Percentiles rank a stretch among this genome's conserved stretches.
Conservation (phyloP, 2,797 vertebrate species). For the Pelodytes ibericus region DNA sequence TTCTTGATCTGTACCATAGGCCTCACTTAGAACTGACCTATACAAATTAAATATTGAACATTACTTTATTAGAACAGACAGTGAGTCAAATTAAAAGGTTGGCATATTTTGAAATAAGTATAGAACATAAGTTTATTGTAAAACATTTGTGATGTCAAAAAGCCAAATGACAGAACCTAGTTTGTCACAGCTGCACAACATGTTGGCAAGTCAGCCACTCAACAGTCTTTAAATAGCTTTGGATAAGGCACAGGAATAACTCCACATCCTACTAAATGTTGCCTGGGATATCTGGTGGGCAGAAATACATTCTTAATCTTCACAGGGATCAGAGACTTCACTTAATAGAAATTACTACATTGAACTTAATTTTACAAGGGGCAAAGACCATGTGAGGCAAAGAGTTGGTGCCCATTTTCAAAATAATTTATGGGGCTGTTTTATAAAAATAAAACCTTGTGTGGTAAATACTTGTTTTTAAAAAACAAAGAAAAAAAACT, state of each 20-base stretch:
- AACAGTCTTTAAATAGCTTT: constrained; percentile 49
- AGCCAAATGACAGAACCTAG: constrained; percentile 36
- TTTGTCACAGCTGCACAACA: constrained; percentile 44
- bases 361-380: constrained; percentile 5
- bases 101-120: constrained; percentile 1
- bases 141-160: constrained; percentile 38
- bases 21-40: no score
- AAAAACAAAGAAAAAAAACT: no score
- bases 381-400: background rate
- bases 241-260: constrained; percentile 50
- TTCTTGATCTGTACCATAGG: no score
- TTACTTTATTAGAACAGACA: no score
- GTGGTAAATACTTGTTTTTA: no score
- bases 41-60: no score
- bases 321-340: background rate
- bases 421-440: no score
- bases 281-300: constrained; percentile 26
- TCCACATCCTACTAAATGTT: constrained; percentile 53
- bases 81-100: no score
- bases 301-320: constrained; percentile 3
- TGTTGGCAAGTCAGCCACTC: constrained; percentile 43
- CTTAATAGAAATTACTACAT: constrained; percentile 9
- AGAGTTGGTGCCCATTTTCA: no score
- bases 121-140: constrained; percentile 7
- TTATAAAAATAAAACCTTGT: no score